phyloP scores from a whole-genome alignment of 2,113 vertebrate genomes.

The Serinus canaria region DNA sequence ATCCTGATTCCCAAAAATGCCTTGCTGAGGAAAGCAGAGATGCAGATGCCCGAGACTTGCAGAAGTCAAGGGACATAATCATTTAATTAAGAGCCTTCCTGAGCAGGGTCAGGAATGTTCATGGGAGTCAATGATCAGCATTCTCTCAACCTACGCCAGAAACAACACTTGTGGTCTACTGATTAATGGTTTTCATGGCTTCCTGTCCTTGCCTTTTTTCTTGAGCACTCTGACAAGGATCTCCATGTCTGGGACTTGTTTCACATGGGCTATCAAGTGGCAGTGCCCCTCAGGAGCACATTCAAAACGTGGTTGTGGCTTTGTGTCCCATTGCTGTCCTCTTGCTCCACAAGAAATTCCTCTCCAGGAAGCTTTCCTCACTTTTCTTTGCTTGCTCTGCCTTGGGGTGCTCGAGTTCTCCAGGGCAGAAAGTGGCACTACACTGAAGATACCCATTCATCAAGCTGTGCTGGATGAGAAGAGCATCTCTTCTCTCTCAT shows the following conservation, averaged over 20 bases:
- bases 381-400: background rate
- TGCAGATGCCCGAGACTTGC: background rate
- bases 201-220: background rate
- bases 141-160: slow-evolving; percentile 8
- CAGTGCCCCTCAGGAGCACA: background rate
- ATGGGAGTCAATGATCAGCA: background rate
- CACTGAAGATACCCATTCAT: background rate
- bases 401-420: background rate
- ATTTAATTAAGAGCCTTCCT: slow-evolving; percentile 29
- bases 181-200: background rate
- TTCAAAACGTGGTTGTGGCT: background rate
- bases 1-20: background rate
- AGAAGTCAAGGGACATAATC: background rate
- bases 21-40: background rate
- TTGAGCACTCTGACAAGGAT: background rate
- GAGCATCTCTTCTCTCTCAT: background rate
- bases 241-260: background rate
- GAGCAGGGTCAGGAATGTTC: slow-evolving; percentile 29
- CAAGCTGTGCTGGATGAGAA: background rate
- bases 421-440: background rate
- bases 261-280: background rate
- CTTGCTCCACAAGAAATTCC: background rate
- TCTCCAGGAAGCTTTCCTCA: background rate
- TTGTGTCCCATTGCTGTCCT: background rate
- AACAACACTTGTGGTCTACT: background rate